Evolutionary conservation across 2,888 invertebrate species (phyloP), one percentile per base, ranked within the genome.

Genomic region (Eristalinus sepulchralis): DNA sequence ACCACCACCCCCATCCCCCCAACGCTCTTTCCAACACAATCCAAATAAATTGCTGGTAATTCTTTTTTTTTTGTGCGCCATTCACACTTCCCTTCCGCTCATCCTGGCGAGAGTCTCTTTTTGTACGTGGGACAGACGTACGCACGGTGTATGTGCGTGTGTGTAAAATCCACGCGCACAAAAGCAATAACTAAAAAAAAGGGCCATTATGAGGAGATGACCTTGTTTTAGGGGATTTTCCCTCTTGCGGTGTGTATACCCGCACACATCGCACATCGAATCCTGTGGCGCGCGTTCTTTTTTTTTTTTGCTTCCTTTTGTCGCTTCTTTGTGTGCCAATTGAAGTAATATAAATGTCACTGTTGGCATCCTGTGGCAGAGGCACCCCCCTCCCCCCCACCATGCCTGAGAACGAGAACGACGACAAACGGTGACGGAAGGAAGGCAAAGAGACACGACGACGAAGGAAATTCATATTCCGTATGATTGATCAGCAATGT

Each of bases 401-500:
- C 70, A 17, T 24, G 34, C 11, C 39, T n/a, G 24, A 22, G 39
- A 39, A 10, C 13, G 39, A 47, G 20, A 9, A 55, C 20, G 0
- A 33, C 13, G 10, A n/a, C 39, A n/a, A 13, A 13, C 36, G 36
- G 63, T 17, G 55, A 31, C 59, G 22, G 22, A 39, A 67, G 34
- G 47, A 39, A 68, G 63, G 53, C 33, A 68, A 83, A 78, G 72
- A 72, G 75, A 79, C 70, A 76, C 63, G 81, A 76, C 63, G 81
- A 68, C 67, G 72, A 76, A 81, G 81, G 72, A 84, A 84, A 84
- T 81, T 84, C 81, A 84, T 84, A 84, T 84, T 84, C 84, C 76
- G 71, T 81, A 77, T 84, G 84, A 84, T 84, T 84, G 84, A 84
- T 84, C 84, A 81, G 81, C 72, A 59, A 76, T 72, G 84, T 84